These are phyloP conservation scores for Drosophila paramelanica DNA, from an alignment of 2,888 invertebrate species.

Conservation along the genomic window DNA sequence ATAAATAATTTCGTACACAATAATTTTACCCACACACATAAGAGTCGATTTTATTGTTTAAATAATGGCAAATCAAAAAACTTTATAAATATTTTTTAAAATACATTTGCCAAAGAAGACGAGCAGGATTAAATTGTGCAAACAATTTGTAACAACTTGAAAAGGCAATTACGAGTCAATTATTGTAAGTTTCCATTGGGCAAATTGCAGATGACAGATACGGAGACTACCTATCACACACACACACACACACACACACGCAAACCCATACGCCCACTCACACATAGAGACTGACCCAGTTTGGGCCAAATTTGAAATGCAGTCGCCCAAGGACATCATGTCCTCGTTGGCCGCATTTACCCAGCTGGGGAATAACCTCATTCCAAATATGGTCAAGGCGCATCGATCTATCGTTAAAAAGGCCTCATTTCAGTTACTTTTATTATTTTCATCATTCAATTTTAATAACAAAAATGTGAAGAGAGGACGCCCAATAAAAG, in stretches of 20 bases:
- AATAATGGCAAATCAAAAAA: too few species aligned
- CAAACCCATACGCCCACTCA: neutral
- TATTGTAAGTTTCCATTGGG: constrained; percentile 15
- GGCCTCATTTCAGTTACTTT: too few species aligned
- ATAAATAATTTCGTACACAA: too few species aligned
- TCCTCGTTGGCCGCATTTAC: constrained; percentile 50
- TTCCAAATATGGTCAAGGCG: constrained; percentile 58
- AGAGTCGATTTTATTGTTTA: too few species aligned
- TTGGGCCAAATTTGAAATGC: constrained; percentile 55
- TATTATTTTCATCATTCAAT: too few species aligned
- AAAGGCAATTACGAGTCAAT: constrained; percentile 37
- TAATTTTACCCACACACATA: too few species aligned
- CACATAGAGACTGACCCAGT: constrained; percentile 56
- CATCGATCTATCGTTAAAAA: constrained; percentile 36
- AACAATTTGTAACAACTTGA: neutral
- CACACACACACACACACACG: constrained; percentile 2
- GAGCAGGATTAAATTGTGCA: neutral
- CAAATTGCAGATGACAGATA: constrained; percentile 20
- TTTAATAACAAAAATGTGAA: neutral
- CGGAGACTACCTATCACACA: constrained; percentile 13
- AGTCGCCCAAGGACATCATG: constrained; percentile 63
- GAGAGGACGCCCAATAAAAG: neutral
- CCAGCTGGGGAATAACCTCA: constrained; percentile 37
- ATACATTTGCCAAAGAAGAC: neutral
- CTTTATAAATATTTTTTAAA: too few species aligned